phyloP scores from a whole-genome alignment of 2,113 vertebrate genomes.

The Pluvianellus socialis region DNA sequence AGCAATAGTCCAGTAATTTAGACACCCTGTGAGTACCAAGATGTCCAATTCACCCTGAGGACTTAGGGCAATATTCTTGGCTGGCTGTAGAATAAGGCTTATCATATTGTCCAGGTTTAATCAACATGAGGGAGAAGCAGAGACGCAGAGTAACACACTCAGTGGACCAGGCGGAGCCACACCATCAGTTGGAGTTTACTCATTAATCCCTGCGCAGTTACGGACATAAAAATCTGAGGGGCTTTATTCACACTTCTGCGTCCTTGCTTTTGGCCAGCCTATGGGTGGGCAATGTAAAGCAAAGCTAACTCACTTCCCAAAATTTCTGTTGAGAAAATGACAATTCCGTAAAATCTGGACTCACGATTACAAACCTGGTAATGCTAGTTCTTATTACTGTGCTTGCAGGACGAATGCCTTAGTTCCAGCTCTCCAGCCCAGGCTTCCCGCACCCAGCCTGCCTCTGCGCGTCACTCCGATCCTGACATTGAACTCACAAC shows the following conservation, averaged over 20 bases:
- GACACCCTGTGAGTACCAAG: background rate
- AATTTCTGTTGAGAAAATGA: background rate
- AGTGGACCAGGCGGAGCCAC: background rate
- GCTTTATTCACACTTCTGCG: fast-evolving
- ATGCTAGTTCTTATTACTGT: constrained; percentile 50
- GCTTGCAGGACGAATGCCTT: constrained; percentile 79
- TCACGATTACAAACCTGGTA: background rate
- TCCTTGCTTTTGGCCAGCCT: background rate
- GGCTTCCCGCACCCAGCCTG: constrained; percentile 78
- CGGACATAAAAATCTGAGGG: fast-evolving
- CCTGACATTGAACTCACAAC: constrained; percentile 89
- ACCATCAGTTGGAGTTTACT: background rate
- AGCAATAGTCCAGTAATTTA: background rate
- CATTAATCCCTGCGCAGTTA: fast-evolving
- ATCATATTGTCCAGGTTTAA: background rate
- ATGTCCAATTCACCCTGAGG: background rate
- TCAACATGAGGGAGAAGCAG: background rate
- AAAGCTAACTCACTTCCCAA: background rate
- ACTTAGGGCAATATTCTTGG: background rate
- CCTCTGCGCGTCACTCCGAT: constrained; percentile 76
- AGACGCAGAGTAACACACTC: background rate
- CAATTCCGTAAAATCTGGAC: background rate
- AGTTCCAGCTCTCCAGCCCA: constrained; percentile 68
- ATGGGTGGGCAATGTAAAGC: fast-evolving
- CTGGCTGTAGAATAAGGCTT: background rate